Evolutionary conservation across 2,888 invertebrate genomes (phyloP), one percentile per base, ranked within the genome.

Genomic region (Smittia sp.): DNA sequence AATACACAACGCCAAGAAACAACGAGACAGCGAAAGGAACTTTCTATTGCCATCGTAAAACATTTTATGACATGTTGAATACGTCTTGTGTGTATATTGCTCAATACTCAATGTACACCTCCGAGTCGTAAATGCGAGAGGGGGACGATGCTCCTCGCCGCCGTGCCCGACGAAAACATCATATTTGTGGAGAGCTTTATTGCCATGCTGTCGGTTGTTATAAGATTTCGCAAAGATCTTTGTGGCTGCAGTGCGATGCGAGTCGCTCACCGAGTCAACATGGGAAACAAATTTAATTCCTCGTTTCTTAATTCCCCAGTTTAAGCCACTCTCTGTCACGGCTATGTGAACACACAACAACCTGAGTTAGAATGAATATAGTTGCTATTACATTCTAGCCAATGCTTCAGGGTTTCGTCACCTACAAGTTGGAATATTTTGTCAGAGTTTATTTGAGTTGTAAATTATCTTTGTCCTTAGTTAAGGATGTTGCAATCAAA

Each of bases 41-140:
- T 65, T 18, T 27, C 22, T 65, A 65, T 65, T 65, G 22, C 63
- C 63, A 25, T 65, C 63, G 63, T 65, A 65, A 65, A 65, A 65
- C 63, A 65, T 25, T 65, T 65, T 65, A 65, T 65, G 63, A 32
- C 63, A 65, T 65, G 58, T 54, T 39, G 13, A 9, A 39, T 39
- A 39, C 11, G 7, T 9, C 11, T 9, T 39, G 39, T 39, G 13
- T 13, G 22, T 58, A 65, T 65, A 65, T 65, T 65, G 27, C 63
- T 25, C 63, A 62, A 65, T 65, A 25, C 63, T 58, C 58, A 58
- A 58, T 58, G 18, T 18, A 15, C 58, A 58, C 58, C 58, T 58
- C 18, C 18, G 18, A 58, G 58, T 58, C 58, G 22, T 58, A 58
- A 58, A 58, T 20, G 15, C n/a, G 2, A 15, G 11, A 46, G 46